phyloP scores from a whole-genome alignment of 2,113 vertebrate genomes.

The Apodemus sylvaticus region DNA sequence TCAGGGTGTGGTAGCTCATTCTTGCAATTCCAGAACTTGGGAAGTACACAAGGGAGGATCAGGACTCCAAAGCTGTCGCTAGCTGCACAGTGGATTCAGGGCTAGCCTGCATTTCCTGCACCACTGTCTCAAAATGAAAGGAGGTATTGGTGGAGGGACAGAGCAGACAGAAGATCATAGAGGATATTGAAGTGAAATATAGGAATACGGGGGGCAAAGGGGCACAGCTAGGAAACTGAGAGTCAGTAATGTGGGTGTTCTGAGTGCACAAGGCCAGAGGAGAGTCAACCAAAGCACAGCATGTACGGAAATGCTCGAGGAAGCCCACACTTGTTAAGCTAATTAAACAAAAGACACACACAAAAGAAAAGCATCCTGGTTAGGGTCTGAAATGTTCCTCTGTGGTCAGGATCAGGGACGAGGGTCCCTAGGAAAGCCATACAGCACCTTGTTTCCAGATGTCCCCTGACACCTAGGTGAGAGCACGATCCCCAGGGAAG shows the following conservation, averaged over 20 bases:
- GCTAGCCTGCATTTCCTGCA: not conserved
- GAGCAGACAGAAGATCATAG: not conserved
- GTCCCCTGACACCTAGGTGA: not conserved
- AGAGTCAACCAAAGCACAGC: not conserved
- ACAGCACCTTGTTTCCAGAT: not conserved
- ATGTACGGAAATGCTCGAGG: not conserved
- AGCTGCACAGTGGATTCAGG: not conserved
- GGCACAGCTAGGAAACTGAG: not conserved
- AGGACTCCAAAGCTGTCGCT: not conserved
- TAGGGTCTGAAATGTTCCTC: not conserved
- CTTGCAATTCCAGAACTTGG: no score
- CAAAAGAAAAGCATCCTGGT: not conserved
- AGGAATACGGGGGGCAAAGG: not conserved
- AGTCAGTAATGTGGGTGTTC: not conserved
- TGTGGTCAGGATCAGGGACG: not conserved
- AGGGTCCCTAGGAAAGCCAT: not conserved
- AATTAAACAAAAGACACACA: not conserved
- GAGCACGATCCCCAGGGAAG: not conserved
- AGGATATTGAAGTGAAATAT: not conserved
- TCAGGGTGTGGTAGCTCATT: not conserved
- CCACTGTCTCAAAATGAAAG: not conserved
- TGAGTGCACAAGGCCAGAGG: not conserved
- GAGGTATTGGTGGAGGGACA: not conserved
- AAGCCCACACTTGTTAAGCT: not conserved
- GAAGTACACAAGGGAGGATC: no score